phyloP scores from a whole-genome alignment of 2,888 invertebrate species.

The Zygaena filipendulae region DNA sequence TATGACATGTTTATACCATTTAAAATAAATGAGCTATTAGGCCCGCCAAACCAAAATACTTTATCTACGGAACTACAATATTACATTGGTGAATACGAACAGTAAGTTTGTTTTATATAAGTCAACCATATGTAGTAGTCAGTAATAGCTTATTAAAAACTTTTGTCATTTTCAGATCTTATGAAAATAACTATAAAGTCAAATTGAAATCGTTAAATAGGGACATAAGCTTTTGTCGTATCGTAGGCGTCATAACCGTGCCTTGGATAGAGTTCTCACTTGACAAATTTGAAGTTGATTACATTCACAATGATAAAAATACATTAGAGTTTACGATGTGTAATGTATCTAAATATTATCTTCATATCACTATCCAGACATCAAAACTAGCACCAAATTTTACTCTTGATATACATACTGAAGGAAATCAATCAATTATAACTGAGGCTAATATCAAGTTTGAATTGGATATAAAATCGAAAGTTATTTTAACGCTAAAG shows the following conservation, averaged over 20 bases:
- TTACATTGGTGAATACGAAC: conserved; percentile 38
- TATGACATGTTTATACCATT: conserved; percentile 70
- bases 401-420: conserved; percentile 29
- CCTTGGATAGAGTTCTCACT: conserved; percentile 48
- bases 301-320: conserved; percentile 24
- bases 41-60: conserved; percentile 50
- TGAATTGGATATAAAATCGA: conserved; percentile 30
- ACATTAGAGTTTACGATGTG: conserved; percentile 39
- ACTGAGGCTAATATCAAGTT: conserved; percentile 42
- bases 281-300: conserved; percentile 47
- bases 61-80: conserved; percentile 37
- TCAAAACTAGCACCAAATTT: conserved; percentile 43
- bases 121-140: too few relatives aligned
- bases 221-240: conserved; percentile 46
- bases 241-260: conserved; percentile 48
- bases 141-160: too few relatives aligned
- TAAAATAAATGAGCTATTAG: conserved; percentile 67
- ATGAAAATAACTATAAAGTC: conserved; percentile 43
- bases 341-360: conserved; percentile 48
- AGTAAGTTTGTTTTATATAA: conserved; percentile 26
- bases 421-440: conserved; percentile 25
- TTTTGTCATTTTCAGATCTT: conserved; percentile 29
- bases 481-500: conserved; percentile 27
- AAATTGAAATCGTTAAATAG: conserved; percentile 40
- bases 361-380: conserved; percentile 36